Evolutionary conservation across 2,113 vertebrate genomes (phyloP).

Genomic region (Channa argus): DNA sequence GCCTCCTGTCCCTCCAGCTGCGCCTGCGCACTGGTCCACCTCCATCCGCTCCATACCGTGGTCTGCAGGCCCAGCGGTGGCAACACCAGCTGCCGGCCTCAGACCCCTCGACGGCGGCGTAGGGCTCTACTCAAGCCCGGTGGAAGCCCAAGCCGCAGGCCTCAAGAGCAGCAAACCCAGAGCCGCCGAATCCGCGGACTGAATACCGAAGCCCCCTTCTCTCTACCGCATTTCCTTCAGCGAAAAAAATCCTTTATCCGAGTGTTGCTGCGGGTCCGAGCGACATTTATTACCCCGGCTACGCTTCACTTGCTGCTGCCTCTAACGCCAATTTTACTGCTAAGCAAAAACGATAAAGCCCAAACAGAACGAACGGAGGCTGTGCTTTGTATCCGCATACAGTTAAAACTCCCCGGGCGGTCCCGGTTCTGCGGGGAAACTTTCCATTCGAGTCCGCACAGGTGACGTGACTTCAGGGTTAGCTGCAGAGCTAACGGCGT

Average conservation of each 20-base stretch:
- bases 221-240: constrained; percentile 70
- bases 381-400: not conserved
- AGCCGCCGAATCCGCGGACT: constrained; percentile 63
- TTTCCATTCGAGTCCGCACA: constrained; percentile 38
- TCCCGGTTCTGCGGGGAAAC: not conserved
- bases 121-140: constrained; percentile 75
- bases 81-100: constrained; percentile 55
- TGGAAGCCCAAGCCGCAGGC: constrained; percentile 86
- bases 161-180: constrained; percentile 69
- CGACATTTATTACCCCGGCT: constrained; percentile 11
- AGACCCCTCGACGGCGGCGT: constrained; percentile 56
- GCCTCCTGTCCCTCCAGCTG: constrained; percentile 77
- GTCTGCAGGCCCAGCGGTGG: constrained; percentile 57
- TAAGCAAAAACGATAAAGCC: constrained; percentile 28
- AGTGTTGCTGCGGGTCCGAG: not conserved
- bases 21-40: constrained; percentile 88
- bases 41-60: constrained; percentile 85
- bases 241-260: constrained; percentile 1
- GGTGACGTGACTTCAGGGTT: constrained; percentile 70
- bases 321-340: constrained; percentile 19
- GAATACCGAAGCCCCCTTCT: constrained; percentile 21
- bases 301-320: constrained; percentile 23
- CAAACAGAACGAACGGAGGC: constrained; percentile 3
- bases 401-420: not conserved
- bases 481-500: constrained; percentile 68